These are phyloP conservation scores for Gopherus flavomarginatus DNA, from an alignment of 2,113 vertebrate genomes.

Conservation along the genomic window DNA sequence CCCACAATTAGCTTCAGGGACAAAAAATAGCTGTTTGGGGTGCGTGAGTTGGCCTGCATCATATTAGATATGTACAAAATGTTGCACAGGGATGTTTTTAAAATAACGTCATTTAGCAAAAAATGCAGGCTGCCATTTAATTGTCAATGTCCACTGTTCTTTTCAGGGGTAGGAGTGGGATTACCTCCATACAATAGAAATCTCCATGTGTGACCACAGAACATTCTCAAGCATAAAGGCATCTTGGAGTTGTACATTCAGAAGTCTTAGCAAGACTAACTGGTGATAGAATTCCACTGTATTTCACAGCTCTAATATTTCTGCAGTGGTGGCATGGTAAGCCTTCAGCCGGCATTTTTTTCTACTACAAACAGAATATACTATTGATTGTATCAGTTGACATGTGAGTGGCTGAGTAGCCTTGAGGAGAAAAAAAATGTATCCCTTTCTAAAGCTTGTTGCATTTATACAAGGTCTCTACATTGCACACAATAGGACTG, in stretches of 20 bases:
- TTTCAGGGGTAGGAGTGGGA: not conserved
- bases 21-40: not conserved
- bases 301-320: not conserved
- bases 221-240: not conserved
- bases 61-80: not conserved
- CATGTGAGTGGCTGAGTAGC: fast-evolving
- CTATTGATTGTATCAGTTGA: not conserved
- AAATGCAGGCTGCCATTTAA: not conserved
- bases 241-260: not conserved
- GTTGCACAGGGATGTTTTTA: not conserved
- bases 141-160: not conserved
- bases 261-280: not conserved
- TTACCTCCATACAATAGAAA: not conserved
- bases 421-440: conserved; percentile 34
- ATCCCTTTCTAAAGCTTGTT: not conserved
- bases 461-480: conserved; percentile 19
- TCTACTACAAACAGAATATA: conserved; percentile 7
- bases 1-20: not conserved
- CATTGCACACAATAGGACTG: conserved; percentile 13
- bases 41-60: not conserved
- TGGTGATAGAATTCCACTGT: not conserved
- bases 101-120: not conserved
- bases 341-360: not conserved
- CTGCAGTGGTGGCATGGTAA: not conserved
- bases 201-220: not conserved